A percentile compares a stretch with the other conserved stretches of the same genome.
Evolutionary conservation across 2,888 invertebrate genomes (phyloP).

Genomic region (Kuschelorhynchus macadamiae): DNA sequence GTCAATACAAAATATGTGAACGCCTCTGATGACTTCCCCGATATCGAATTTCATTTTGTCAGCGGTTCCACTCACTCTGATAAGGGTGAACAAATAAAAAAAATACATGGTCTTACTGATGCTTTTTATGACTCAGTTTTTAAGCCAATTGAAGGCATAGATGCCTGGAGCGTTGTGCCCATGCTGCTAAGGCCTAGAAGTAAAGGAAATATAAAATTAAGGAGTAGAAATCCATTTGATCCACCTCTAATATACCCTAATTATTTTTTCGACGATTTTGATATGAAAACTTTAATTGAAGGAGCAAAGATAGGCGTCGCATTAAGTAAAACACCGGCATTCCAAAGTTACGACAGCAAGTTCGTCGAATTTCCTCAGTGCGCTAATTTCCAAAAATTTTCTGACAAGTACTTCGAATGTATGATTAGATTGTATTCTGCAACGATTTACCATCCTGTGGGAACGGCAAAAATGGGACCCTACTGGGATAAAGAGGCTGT

Average conservation of each 20-base stretch:
- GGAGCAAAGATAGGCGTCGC: constrained; percentile 89
- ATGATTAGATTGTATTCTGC: constrained; percentile 87
- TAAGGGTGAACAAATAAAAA: constrained; percentile 84
- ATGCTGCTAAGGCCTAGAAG: constrained; percentile 89
- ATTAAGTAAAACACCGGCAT: constrained; percentile 84
- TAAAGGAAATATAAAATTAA: constrained; percentile 83
- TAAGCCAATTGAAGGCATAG: constrained; percentile 81
- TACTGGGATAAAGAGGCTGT: constrained; percentile 88
- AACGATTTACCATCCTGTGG: constrained; percentile 87
- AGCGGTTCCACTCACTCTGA: constrained; percentile 91
- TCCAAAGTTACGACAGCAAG: constrained; percentile 80
- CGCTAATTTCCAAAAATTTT: constrained; percentile 75
- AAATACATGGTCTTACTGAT: constrained; percentile 83
- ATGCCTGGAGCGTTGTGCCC: constrained; percentile 88
- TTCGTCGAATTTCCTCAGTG: constrained; percentile 87
- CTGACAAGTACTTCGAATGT: constrained; percentile 89
- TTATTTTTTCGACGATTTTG: constrained; percentile 86
- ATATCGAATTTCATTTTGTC: constrained; percentile 91
- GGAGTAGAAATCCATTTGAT: constrained; percentile 87
- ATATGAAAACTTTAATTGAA: constrained; percentile 85
- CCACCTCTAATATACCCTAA: constrained; percentile 84
- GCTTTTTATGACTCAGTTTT: constrained; percentile 83
- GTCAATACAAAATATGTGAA: constrained; percentile 90
- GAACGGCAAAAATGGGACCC: constrained; percentile 92
- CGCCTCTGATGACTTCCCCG: constrained; percentile 85